Conservation (phyloP, 2,113 vertebrate species). For the Sialia sialis region DNA sequence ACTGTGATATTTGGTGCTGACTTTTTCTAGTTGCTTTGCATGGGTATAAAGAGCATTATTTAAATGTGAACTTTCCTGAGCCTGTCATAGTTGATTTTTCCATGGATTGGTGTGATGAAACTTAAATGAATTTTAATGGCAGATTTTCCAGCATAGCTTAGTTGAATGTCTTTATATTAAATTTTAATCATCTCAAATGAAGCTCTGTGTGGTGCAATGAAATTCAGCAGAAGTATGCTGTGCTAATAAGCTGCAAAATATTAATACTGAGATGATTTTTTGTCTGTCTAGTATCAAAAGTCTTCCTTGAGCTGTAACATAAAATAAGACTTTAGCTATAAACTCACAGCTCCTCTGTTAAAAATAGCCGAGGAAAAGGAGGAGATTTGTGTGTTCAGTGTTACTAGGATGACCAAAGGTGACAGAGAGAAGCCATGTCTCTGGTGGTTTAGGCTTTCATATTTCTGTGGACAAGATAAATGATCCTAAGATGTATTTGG, state of each 20-base stretch:
- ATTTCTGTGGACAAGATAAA: neutral
- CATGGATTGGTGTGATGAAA: conserved; percentile 27
- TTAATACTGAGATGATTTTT: neutral
- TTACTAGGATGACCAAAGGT: neutral
- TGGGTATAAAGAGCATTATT: neutral
- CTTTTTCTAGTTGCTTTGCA: neutral
- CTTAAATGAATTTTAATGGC: conserved; percentile 23
- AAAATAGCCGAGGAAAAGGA: conserved; percentile 12
- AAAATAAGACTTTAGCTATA: neutral
- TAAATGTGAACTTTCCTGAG: conserved; percentile 33
- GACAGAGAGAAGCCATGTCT: neutral
- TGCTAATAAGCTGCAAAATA: conserved; percentile 8
- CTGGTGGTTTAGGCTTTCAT: neutral
- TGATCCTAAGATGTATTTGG: neutral
- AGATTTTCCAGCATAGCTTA: conserved; percentile 2
- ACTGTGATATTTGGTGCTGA: neutral
- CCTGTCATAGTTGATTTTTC: neutral
- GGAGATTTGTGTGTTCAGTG: neutral
- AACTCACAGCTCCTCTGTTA: neutral
- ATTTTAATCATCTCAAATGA: conserved; percentile 29
- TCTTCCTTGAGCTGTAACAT: neutral
- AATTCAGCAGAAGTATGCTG: neutral
- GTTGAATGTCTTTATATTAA: neutral
- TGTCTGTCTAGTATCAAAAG: neutral
- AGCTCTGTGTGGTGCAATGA: neutral